Evolutionary conservation across 2,888 invertebrate species (phyloP).

Genomic region (Atrina japonica): DNA sequence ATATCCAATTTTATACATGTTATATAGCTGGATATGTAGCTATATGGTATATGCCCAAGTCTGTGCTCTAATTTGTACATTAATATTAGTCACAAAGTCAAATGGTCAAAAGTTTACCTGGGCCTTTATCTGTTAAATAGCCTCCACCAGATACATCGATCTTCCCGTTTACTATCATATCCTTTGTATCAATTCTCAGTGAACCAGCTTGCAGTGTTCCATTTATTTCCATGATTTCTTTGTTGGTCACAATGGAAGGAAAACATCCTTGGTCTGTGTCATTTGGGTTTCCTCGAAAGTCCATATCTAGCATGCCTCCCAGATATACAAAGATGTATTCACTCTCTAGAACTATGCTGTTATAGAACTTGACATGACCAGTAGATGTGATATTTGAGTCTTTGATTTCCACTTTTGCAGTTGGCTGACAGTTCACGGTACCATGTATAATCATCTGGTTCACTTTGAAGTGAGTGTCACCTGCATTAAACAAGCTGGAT

Average conservation of each 20-base stretch:
- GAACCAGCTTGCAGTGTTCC: constrained; percentile 62
- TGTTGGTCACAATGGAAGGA: background rate
- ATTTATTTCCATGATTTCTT: constrained; percentile 41
- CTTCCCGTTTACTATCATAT: constrained; percentile 45
- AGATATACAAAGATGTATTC: background rate
- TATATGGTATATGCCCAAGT: too few relatives aligned
- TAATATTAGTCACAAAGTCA: too few relatives aligned
- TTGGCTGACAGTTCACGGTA: constrained; percentile 39
- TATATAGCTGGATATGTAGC: background rate
- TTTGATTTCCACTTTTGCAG: constrained; percentile 36
- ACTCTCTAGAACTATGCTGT: constrained; percentile 1
- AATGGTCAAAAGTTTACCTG: constrained; percentile 57
- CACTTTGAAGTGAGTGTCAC: constrained; percentile 47
- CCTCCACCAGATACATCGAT: constrained; percentile 61
- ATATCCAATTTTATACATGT: background rate
- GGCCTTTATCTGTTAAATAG: constrained; percentile 54
- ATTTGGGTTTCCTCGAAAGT: constrained; percentile 38
- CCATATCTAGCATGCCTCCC: constrained; percentile 44
- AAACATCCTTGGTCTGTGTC: background rate
- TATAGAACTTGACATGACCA: constrained; percentile 11
- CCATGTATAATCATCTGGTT: constrained; percentile 40
- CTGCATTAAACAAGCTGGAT: constrained; percentile 46
- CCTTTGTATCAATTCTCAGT: constrained; percentile 33
- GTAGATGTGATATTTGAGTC: constrained; percentile 33
- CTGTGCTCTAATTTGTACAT: too few relatives aligned